A percentile compares a stretch with the other conserved stretches of the same genome.
Evolutionary conservation across 2,888 invertebrate genomes (phyloP).

Genomic region (Hydrotaea diabolus): DNA sequence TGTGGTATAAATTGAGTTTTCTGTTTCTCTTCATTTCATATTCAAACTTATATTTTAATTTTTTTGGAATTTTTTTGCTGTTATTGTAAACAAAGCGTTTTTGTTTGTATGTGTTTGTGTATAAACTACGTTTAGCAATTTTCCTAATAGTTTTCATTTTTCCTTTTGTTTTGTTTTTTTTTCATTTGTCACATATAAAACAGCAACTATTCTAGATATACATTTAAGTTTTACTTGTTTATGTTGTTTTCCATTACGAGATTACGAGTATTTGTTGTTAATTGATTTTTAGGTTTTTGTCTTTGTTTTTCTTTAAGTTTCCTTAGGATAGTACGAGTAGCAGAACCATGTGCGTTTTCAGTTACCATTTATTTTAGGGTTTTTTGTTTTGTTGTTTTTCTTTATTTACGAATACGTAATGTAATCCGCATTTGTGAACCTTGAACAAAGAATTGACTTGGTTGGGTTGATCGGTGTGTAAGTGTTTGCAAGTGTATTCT

Average conservation of each 20-base stretch:
- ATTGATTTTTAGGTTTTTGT: not conserved
- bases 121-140: slow-evolving; percentile 34
- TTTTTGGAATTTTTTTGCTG: not conserved
- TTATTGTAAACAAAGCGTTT: slow-evolving; percentile 12
- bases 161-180: slow-evolving; percentile 33
- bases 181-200: slow-evolving; percentile 60
- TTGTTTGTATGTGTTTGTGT: slow-evolving; percentile 21
- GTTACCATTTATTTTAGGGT: slow-evolving; percentile 22
- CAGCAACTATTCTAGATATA: slow-evolving; percentile 58
- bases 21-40: slow-evolving; percentile 13
- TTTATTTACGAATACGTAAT: not conserved
- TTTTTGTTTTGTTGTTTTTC: slow-evolving; percentile 40
- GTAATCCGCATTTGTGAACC: slow-evolving; percentile 1
- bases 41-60: not conserved
- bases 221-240: slow-evolving; percentile 39
- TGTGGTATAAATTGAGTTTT: slow-evolving; percentile 8
- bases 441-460: slow-evolving; percentile 38
- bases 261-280: slow-evolving; percentile 40
- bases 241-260: slow-evolving; percentile 46
- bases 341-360: slow-evolving; percentile 66
- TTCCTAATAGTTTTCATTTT: slow-evolving; percentile 23
- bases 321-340: slow-evolving; percentile 56
- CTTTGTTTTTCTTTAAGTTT: slow-evolving; percentile 5
- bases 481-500: slow-evolving; percentile 11
- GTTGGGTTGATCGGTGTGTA: not conserved